These are phyloP conservation scores for Anseranas semipalmata DNA, from an alignment of 2,113 vertebrate genomes.

Conservation along the genomic window DNA sequence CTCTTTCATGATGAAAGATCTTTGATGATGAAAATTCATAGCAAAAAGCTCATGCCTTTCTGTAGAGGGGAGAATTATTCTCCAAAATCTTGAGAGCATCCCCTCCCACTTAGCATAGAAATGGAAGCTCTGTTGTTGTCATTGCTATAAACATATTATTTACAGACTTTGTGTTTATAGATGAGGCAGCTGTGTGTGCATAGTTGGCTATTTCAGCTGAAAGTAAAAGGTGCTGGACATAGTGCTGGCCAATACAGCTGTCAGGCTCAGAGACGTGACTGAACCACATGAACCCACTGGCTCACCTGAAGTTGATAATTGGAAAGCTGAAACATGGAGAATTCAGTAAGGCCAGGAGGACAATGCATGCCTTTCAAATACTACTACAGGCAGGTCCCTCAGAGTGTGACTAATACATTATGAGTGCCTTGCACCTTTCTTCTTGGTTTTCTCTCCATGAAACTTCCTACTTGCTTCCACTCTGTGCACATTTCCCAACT, in stretches of 20 bases:
- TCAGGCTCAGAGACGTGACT: neutral
- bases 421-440: rapidly evolving
- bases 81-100: neutral
- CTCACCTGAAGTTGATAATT: neutral
- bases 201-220: neutral
- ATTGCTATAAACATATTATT: neutral
- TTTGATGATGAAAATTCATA: neutral
- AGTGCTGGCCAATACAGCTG: neutral
- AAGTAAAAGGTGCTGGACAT: neutral
- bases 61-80: neutral
- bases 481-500: neutral
- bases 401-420: neutral
- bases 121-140: neutral
- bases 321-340: neutral
- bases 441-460: neutral
- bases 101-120: neutral
- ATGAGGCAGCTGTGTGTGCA: neutral
- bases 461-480: rapidly evolving
- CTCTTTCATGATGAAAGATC: neutral
- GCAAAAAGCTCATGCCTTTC: neutral
- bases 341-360: neutral
- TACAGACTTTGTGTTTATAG: neutral
- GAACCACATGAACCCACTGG: neutral
- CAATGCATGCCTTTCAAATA: rapidly evolving
- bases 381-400: neutral